Conservation (phyloP, 2,113 vertebrate genomes). For the Zeus faber region DNA sequence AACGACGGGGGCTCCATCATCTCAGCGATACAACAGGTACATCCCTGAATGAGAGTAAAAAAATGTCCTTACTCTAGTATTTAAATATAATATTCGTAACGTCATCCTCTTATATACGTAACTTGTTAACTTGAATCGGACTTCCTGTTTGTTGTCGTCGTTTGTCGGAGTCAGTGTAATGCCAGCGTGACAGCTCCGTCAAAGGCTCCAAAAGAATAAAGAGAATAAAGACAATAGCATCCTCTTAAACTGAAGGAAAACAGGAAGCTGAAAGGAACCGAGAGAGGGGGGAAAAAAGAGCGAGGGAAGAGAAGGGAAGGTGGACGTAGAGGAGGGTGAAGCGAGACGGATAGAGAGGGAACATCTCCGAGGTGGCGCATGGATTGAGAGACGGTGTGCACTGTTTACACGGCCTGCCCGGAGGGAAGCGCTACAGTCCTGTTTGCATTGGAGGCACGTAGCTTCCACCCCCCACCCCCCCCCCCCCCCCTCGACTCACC, state of each 20-base stretch:
- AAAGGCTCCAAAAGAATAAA: no score
- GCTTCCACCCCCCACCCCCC: conserved; percentile 24
- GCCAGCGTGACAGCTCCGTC: no score
- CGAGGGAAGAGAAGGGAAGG: not conserved
- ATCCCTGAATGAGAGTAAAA: no score
- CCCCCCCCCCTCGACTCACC: conserved; percentile 14
- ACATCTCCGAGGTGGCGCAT: conserved; percentile 53
- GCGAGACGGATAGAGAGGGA: conserved; percentile 1
- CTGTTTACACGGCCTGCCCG: conserved; percentile 63
- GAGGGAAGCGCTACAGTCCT: conserved; percentile 60
- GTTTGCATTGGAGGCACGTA: conserved; percentile 72
- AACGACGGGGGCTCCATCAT: no score
- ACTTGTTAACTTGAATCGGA: no score
- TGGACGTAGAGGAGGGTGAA: not conserved
- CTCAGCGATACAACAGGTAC: no score
- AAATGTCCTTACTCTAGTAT: no score
- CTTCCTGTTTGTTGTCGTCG: no score
- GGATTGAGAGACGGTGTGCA: conserved; percentile 64
- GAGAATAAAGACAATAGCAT: no score
- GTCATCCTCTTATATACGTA: no score
- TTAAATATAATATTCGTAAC: no score
- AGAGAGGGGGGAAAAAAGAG: not conserved
- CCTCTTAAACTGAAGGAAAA: not conserved
- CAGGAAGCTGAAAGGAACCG: conserved; percentile 12
- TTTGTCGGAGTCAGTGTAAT: no score